These are phyloP conservation scores for Hafferia zeledoni DNA, from an alignment of 2,797 vertebrate genomes.

Conservation along the genomic window DNA sequence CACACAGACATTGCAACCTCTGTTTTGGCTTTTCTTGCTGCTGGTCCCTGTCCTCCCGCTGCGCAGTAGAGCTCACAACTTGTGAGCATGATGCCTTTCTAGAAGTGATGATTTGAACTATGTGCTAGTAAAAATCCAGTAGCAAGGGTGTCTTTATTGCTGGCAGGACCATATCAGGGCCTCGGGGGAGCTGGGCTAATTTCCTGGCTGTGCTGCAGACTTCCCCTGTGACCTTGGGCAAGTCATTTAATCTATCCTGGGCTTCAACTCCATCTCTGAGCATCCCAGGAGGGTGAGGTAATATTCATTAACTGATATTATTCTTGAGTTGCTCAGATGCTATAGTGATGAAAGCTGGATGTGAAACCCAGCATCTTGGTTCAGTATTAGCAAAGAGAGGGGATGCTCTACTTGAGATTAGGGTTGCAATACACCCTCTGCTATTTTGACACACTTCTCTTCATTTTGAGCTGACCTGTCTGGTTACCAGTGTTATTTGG, in stretches of 20 bases:
- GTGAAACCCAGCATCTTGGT: not conserved
- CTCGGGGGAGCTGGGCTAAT: slow-evolving; percentile 47
- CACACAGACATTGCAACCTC: not conserved
- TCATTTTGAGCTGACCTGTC: not conserved
- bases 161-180: not conserved
- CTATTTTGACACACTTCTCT: not conserved
- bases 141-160: slow-evolving; percentile 57
- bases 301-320: slow-evolving; percentile 65
- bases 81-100: not conserved
- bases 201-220: slow-evolving; percentile 48
- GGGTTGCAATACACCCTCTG: not conserved
- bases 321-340: slow-evolving; percentile 52
- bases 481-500: rapidly evolving
- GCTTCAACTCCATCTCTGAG: slow-evolving; percentile 40
- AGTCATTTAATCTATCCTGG: slow-evolving; percentile 67
- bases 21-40: not conserved
- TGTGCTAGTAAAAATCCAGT: not conserved
- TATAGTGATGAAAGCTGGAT: slow-evolving; percentile 34
- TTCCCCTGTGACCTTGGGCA: slow-evolving; percentile 60
- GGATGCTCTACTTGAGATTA: not conserved
- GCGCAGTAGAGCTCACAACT: not conserved
- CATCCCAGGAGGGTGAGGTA: slow-evolving; percentile 49
- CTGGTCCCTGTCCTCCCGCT: not conserved
- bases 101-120: not conserved
- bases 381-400: not conserved